Base-by-base conservation (phyloP, 2,797 vertebrate species). In the Enteromius radiatus region DNA sequence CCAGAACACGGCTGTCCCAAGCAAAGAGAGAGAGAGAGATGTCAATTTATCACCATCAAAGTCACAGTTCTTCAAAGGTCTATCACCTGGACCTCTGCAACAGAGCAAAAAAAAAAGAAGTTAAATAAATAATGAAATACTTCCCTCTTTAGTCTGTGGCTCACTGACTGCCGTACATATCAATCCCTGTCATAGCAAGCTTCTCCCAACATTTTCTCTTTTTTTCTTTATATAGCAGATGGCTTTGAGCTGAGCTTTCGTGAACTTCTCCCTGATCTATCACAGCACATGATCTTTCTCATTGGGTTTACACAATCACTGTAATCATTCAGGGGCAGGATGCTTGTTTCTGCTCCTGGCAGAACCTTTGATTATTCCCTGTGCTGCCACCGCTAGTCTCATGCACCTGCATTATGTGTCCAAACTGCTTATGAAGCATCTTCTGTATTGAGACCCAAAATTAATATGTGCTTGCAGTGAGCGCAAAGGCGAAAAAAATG, bases 21-120 rank as follows among this genome's bases (percentile, higher is more conserved):
- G 64, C 23, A 76, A 68, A 59, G 31, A 28, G 11, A 83, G 31
- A 64, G 56, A 83, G 49, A 73, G 75, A 73, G 65, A 70, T 88
- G 28, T 84, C 78, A 88, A 88, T 85, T 76, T 73, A 74, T 85
- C 89, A 81, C 85, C 86, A 88, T 90, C 91, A 92, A 90, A 91
- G 89, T 84, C 21, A 38, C 49, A 23, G 5, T 74, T 84, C 88
- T 90, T 92, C 91, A 92, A 90, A 91, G 90, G 82, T 90, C 87
- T 83, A 84, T 84, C 85, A 86, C 76, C 81, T 64, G 80, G 86
- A 86, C 81, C 83, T 85, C 81, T 54, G 83, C 43, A 47, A 80
- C 56, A 84, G 69, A 71, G 63, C 31, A 67, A 68, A 63, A 76
- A 69, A 45, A 76, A 33, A 33, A 38, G 65, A 77, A 78, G 17